Conservation (phyloP, 2,888 invertebrate genomes). For the Merodon equestris region DNA sequence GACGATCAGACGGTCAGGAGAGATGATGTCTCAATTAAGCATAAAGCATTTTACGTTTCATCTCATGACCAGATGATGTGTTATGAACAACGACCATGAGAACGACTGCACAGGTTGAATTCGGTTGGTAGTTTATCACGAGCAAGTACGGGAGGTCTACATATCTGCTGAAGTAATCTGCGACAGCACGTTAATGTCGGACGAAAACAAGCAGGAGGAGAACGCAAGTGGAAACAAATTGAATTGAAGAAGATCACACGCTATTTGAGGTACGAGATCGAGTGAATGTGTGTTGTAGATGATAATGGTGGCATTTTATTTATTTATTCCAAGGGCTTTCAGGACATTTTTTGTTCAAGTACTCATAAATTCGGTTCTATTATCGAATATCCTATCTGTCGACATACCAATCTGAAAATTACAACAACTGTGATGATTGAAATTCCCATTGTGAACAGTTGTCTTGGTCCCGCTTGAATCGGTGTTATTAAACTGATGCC, state of each 20-base stretch:
- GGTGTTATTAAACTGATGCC: conserved; percentile 48
- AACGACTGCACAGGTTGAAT: conserved; percentile 1
- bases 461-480: conserved; percentile 22
- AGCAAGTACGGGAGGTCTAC: conserved; percentile 63
- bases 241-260: conserved; percentile 66
- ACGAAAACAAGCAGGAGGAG: conserved; percentile 18
- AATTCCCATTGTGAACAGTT: conserved; percentile 46
- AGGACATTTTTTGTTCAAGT: conserved; percentile 38
- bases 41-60: conserved; percentile 60
- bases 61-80: conserved; percentile 62
- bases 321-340: conserved; percentile 9
- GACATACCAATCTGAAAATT: conserved; percentile 32
- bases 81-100: conserved; percentile 45
- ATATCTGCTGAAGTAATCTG: conserved; percentile 38
- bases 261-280: conserved; percentile 45
- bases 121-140: conserved; percentile 18
- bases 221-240: conserved; percentile 57
- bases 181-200: conserved; percentile 21
- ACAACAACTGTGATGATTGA: conserved; percentile 46
- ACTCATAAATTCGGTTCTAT: not conserved
- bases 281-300: too few relatives aligned
- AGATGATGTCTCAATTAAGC: conserved; percentile 62
- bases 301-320: conserved; percentile 52
- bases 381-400: conserved; percentile 51
- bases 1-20: conserved; percentile 9